A percentile compares a stretch with the other conserved stretches of the same genome.
Evolutionary conservation across 2,797 vertebrate genomes (phyloP).

Genomic region (Artibeus lituratus): DNA sequence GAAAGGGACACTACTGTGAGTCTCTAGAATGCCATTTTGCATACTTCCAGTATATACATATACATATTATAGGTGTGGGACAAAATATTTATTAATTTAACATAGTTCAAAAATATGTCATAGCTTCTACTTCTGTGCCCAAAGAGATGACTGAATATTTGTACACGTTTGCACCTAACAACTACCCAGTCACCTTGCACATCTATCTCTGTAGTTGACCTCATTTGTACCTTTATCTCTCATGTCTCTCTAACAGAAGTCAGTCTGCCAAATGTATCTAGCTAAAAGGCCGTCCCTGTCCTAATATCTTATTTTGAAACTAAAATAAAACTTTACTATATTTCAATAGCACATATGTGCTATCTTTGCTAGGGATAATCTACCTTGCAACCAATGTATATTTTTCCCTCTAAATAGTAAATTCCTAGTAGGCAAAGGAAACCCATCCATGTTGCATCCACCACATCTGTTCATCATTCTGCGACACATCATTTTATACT

Average conservation of each 20-base stretch:
- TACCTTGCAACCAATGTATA: background rate
- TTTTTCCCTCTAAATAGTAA: background rate
- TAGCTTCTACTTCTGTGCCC: background rate
- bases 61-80: background rate
- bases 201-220: background rate
- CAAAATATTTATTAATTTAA: background rate
- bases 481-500: background rate
- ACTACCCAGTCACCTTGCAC: background rate
- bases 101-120: background rate
- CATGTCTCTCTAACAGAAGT: background rate
- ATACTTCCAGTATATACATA: background rate
- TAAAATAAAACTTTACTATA: background rate
- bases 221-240: background rate
- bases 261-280: background rate
- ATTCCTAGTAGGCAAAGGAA: background rate
- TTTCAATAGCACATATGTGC: background rate
- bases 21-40: background rate
- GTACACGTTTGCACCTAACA: background rate
- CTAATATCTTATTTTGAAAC: background rate
- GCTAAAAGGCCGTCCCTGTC: background rate
- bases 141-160: background rate
- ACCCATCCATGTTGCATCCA: background rate
- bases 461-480: background rate
- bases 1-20: background rate
- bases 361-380: background rate